Base-by-base conservation (phyloP, 2,888 invertebrate species). In the Carcina quercana region DNA sequence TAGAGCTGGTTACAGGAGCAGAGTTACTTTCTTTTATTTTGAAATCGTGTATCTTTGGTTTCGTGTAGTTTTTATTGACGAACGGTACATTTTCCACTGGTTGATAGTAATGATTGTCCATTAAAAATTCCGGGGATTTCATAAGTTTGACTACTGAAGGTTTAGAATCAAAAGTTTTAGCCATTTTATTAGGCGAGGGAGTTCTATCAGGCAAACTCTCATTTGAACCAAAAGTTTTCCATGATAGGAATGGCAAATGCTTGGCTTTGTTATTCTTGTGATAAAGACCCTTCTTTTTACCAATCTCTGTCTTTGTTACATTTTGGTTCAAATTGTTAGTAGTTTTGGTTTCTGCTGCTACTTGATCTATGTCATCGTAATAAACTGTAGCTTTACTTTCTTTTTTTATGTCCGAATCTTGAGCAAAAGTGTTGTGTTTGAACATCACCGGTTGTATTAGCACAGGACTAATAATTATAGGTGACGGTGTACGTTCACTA, bases 101-200 rank as follows among this genome's bases (percentile, higher is more conserved):
- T 42, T 78, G 80, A 37, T 78, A 79, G 43, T 82, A 80, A 42
- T 74, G 56, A 32, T 82, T 80, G 28, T 79, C 71, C 12, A 72
- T 57, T 19, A 80, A 43, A 62, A 69, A 76, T 40, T 68, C 59
- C 3, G 80, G 75, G 5, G 66, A 59, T 57, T 64, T 76, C 2
- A 64, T 50, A 15, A 79, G 42, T 37, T 59, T 74, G n/a, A 57
- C 63, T 2, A 69, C 62, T 13, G 44, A 47, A 2, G 51, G 32
- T 42, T 62, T 63, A 28, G 12, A n/a, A 5, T 61, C 54, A 19
- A 50, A 21, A 12, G 56, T 38, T 36, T 51, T 57, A 4, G 32
- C 15, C 13, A 37, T 26, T 43, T 43, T 59, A 28, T 27, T 52
- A 3, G 62, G 48, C 2, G 60, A 53, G 17, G 53, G 39, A 2